Evolutionary conservation across 2,888 invertebrate genomes (phyloP), one percentile per base, ranked within the genome.

Genomic region (Chorisops tibialis): DNA sequence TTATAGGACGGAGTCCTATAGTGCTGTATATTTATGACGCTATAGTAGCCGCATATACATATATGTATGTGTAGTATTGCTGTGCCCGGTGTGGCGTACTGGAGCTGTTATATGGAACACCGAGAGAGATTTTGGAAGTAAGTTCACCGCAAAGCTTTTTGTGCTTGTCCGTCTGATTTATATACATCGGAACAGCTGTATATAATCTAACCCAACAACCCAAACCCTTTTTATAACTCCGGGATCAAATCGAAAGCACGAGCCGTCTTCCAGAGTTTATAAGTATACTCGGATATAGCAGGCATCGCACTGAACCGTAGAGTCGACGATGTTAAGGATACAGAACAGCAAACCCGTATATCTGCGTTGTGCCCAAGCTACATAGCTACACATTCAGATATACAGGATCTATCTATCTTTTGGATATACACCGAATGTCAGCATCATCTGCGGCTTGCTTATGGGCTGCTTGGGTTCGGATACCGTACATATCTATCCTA

Each of bases 401-500:
- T 30, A 30, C 30, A 30, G 30, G 7, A 30, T 30, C 30, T 30
- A 30, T 30, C 30, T 30, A 30, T 30, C 30, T 30, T 30, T 30
- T 30, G 16, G 65, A 65, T 63, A 63, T 66, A 64, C 67, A 66
- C 66, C 65, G 66, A 65, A 64, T 67, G 68, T 67, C 68, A 68
- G 68, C 65, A 67, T 68, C 68, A 68, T 68, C 68, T 68, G 68
- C 65, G 68, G 68, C 67, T 68, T 68, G 66, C 68, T 67, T 67
- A 68, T 67, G 30, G 30, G 30, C 30, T 30, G 30, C 7, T 30
- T 30, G 30, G 67, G 67, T 65, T 67, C 63, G 64, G 64, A 65
- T 67, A 65, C 63, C 58, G 65, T 61, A 67, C 63, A 62, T 61
- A 62, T 63, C 61, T 64, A 62, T 67, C 61, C 54, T 67, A 64